Evolutionary conservation across 2,113 vertebrate genomes (phyloP).

Genomic region (Urocitellus parryii): DNA sequence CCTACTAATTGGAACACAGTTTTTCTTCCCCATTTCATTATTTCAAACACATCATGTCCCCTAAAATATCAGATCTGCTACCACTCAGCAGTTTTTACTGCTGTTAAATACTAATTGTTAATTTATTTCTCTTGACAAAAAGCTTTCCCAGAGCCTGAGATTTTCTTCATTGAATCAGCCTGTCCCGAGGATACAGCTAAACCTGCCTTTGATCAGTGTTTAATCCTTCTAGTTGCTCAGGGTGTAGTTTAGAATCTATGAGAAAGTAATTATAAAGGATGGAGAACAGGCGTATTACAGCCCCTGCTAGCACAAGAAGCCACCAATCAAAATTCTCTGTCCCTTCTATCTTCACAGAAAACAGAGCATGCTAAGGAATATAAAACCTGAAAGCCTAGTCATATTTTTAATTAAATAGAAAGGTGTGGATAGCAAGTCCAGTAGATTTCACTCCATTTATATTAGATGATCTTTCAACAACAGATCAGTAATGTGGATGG

Average conservation of each 20-base stretch:
- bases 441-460: neutral
- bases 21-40: constrained; percentile 60
- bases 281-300: constrained; percentile 60
- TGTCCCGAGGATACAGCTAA: constrained; percentile 90
- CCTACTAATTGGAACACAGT: constrained; percentile 45
- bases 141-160: constrained; percentile 78
- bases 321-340: constrained; percentile 34
- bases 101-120: constrained; percentile 82
- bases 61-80: constrained; percentile 56
- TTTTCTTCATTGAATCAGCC: constrained; percentile 88
- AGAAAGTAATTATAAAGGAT: constrained; percentile 84
- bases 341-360: neutral
- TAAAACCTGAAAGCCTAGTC: neutral
- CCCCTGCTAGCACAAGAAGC: constrained; percentile 7
- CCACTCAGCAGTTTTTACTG: constrained; percentile 68
- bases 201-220: constrained; percentile 92
- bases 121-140: constrained; percentile 86
- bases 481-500: neutral
- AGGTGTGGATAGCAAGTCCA: neutral
- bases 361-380: neutral
- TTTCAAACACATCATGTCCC: constrained; percentile 14
- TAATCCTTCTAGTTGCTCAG: constrained; percentile 88
- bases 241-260: constrained; percentile 82
- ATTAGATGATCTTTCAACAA: neutral
- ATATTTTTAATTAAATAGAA: constrained; percentile 39